A percentile compares a stretch with the other conserved stretches of the same genome.
Conservation (phyloP, 2,797 vertebrate genomes). For the Apogon talboti region DNA sequence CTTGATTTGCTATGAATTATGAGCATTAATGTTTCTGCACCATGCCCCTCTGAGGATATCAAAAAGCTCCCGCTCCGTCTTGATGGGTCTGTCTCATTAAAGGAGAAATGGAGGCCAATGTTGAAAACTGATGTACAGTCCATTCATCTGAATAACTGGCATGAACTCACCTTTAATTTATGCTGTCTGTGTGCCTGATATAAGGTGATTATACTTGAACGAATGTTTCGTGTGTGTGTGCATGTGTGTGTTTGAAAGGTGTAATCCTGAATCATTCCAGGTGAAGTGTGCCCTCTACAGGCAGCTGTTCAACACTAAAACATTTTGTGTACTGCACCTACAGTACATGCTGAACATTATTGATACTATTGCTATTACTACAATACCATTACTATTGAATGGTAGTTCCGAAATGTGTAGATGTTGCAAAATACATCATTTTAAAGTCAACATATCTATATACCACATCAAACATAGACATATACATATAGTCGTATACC, state of each 20-base stretch:
- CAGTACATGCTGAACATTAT: too few relatives aligned
- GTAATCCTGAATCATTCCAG: slow-evolving; percentile 57
- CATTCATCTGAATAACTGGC: slow-evolving; percentile 62
- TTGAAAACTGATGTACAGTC: slow-evolving; percentile 49
- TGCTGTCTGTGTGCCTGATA: slow-evolving; percentile 46
- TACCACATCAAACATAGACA: neutral
- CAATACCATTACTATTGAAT: too few relatives aligned
- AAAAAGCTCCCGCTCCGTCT: slow-evolving; percentile 63
- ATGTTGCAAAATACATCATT: slow-evolving; percentile 23
- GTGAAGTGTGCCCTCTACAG: slow-evolving; percentile 81
- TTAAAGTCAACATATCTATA: slow-evolving; percentile 24
- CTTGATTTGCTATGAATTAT: slow-evolving; percentile 78
- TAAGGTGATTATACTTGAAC: slow-evolving; percentile 50
- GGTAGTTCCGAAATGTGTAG: slow-evolving; percentile 11
- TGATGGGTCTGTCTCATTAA: slow-evolving; percentile 74
- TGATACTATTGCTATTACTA: too few relatives aligned
- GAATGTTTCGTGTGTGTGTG: slow-evolving; percentile 42
- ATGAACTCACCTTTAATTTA: slow-evolving; percentile 65
- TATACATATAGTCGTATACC: slow-evolving; percentile 29
- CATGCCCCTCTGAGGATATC: slow-evolving; percentile 71
- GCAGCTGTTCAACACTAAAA: slow-evolving; percentile 33
- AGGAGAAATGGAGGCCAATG: slow-evolving; percentile 60
- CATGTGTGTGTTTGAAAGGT: slow-evolving; percentile 30
- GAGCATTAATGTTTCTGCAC: slow-evolving; percentile 62
- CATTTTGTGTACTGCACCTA: neutral